phyloP scores from a whole-genome alignment of 2,797 vertebrate species.

The Eupleurogrammus muticus region DNA sequence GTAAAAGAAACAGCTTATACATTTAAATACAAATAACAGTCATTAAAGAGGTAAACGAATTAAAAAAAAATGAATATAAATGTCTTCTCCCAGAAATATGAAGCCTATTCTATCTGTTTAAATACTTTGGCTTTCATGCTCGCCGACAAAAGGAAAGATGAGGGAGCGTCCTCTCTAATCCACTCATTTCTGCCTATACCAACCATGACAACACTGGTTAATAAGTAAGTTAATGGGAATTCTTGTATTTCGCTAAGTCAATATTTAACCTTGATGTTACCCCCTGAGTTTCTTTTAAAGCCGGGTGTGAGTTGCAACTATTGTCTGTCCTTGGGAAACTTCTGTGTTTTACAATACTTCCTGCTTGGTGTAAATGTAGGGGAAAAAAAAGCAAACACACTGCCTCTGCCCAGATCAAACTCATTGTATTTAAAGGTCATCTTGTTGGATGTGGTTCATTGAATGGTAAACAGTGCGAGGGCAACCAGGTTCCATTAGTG shows the following conservation, averaged over 20 bases:
- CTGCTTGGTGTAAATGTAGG: conserved; percentile 21
- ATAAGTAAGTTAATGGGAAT: conserved; percentile 29
- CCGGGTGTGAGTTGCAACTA: not conserved
- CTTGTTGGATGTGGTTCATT: not conserved
- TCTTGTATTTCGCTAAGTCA: conserved; percentile 20
- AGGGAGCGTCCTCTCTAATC: not conserved
- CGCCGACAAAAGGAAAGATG: not conserved
- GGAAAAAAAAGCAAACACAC: conserved; percentile 10
- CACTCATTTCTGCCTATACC: not conserved
- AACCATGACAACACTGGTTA: conserved; percentile 16
- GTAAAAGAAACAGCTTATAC: too few relatives aligned
- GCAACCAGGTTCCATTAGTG: not conserved
- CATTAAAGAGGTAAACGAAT: too few relatives aligned
- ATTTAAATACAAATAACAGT: too few relatives aligned
- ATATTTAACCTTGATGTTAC: conserved; percentile 51
- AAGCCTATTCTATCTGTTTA: not conserved
- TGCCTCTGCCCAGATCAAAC: conserved; percentile 17
- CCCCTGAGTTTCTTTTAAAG: not conserved
- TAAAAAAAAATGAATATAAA: too few relatives aligned
- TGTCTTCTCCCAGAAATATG: too few relatives aligned
- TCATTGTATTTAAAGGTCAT: not conserved
- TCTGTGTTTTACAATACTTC: not conserved
- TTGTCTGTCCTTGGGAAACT: not conserved
- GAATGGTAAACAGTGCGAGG: too few relatives aligned
- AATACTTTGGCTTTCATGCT: not conserved